Evolutionary conservation across 2,888 invertebrate genomes (phyloP), one percentile per base, ranked within the genome.

Genomic region (Corythucha ciliata): DNA sequence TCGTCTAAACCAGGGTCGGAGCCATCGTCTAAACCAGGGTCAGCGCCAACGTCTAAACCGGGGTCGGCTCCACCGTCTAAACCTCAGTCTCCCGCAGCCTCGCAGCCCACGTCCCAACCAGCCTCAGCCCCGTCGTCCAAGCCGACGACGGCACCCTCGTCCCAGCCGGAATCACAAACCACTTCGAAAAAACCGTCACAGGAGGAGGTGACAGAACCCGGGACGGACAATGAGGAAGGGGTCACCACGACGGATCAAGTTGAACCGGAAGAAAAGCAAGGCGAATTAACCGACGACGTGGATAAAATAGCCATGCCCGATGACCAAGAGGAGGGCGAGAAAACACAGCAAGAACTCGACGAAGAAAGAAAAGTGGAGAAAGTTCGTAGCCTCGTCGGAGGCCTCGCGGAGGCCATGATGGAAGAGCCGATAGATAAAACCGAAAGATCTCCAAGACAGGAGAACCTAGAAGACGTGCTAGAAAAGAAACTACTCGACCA

Each of bases 391-490:
- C n/a, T n/a, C n/a, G n/a, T n/a, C n/a, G n/a, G n/a, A n/a, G n/a
- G n/a, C n/a, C n/a, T n/a, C n/a, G n/a, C n/a, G n/a, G n/a, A n/a
- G n/a, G n/a, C n/a, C n/a, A n/a, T n/a, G n/a, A n/a, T n/a, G n/a
- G n/a, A n/a, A n/a, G n/a, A n/a, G n/a, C n/a, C 36, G n/a, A 46
- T 51, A 10, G 32, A n/a, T 14, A 34, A 37, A 5, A 25, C 36
- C 5, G n/a, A 29, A 45, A 12, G 14, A 1, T 4, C 4, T 8
- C 14, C 36, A 12, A 29, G 51, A 3, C 51, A 51, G 29, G 37
- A 45, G 32, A 37, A 44, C 2, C 21, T 51, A 20, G 46, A 51
- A 45, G 45, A 51, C 20, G 33, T 51, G 5, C 21, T 51, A 8
- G 49, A 49, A 21, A 41, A 49, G 25, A 3, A 7, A 4, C 5